Percentiles rank a stretch among this genome's conserved stretches.
These are phyloP conservation scores for Lochmaea capreae DNA, from an alignment of 2,888 invertebrate species.

Conservation along the genomic window DNA sequence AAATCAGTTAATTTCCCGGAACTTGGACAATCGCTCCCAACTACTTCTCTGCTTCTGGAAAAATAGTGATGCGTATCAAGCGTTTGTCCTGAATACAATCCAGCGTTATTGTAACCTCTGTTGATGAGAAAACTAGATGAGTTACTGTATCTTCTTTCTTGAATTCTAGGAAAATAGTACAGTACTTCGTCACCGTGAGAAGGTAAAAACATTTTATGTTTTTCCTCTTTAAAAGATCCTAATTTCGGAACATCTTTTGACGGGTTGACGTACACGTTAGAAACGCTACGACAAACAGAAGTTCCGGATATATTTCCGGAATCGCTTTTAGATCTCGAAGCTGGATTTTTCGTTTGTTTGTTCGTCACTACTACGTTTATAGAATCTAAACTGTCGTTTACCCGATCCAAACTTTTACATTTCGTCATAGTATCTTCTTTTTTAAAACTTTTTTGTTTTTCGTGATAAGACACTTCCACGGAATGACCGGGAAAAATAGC, in stretches of 20 bases:
- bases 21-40: constrained; percentile 53
- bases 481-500: background rate
- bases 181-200: constrained; percentile 61
- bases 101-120: constrained; percentile 73
- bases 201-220: constrained; percentile 62
- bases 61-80: constrained; percentile 55
- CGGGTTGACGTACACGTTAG: constrained; percentile 48
- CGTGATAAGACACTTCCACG: background rate
- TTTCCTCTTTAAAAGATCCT: constrained; percentile 57
- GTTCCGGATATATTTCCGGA: constrained; percentile 55
- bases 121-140: constrained; percentile 69
- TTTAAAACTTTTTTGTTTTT: background rate
- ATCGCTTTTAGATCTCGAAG: constrained; percentile 55
- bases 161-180: constrained; percentile 63
- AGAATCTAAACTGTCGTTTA: constrained; percentile 79
- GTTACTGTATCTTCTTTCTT: constrained; percentile 66
- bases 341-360: constrained; percentile 35
- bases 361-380: constrained; percentile 75
- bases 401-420: constrained; percentile 82
- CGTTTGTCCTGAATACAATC: constrained; percentile 74
- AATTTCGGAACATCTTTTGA: constrained; percentile 44
- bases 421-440: constrained; percentile 46
- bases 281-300: constrained; percentile 54
- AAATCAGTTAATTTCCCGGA: constrained; percentile 77
- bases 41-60: constrained; percentile 51